Base-by-base conservation (phyloP, 2,113 vertebrate genomes). In the Lampris incognitus region DNA sequence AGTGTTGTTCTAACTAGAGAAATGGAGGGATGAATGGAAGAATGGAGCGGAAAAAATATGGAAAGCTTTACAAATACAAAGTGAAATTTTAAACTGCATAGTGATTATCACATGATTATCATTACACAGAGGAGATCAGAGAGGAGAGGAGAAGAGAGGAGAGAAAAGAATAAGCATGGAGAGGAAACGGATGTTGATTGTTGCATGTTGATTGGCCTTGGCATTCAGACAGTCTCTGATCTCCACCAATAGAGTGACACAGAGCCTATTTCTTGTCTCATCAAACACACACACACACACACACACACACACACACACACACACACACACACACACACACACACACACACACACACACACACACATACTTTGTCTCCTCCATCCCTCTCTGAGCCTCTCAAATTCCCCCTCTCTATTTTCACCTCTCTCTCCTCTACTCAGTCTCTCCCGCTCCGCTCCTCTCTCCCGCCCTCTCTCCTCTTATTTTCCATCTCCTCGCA, bases 401-500 rank as follows among this genome's bases (percentile, higher is more conserved):
- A 68, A 50, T 58, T 66, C 49, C 9, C 74, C 50, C 37, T 42
- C 59, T 63, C 38, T 44, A 38, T 62, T 46, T 40, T 63, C 61
- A 13, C 66, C 66, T 80, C 70, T 58, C 62, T 24, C 24, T 24
- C 24, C 24, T 24, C 24, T 24, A 24, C 24, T 24, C 24, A 24
- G 24, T 24, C 24, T 24, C 24, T 24, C 24, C 24, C 24, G 24
- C 24, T 24, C 24, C 24, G 24, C 76, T 72, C 75, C 62, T 76
- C 72, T 49, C 63, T 62, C 58, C 58, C 37, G 7, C 41, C 61
- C 66, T 58, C 48, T 41, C 66, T 44, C 68, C 75, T 82, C 85
- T 85, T 72, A 74, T 90, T 93, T 93, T 84, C 90, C 87, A 87
- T 91, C 92, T 90, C 88, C 81, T 87, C 88, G 87, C 92, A 91